Evolutionary conservation across 2,113 vertebrate species (phyloP).

Genomic region (Phaetusa simplex): DNA sequence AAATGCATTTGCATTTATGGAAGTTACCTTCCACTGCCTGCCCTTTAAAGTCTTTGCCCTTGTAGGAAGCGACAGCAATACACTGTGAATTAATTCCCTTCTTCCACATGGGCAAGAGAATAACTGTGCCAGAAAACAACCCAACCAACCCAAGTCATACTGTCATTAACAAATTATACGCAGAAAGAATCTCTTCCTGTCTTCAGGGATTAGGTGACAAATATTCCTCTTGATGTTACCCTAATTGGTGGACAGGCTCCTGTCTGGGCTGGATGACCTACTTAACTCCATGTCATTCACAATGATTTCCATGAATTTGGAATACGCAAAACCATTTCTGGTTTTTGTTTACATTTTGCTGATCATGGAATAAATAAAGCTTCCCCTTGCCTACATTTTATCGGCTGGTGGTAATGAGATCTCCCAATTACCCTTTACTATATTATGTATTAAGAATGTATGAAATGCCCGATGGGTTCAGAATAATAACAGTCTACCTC

Average conservation of each 20-base stretch:
- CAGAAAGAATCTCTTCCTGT: not conserved
- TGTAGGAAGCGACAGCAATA: not conserved
- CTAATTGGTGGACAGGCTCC: not conserved
- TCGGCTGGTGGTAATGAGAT: not conserved
- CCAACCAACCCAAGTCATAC: not conserved
- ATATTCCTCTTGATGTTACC: not conserved
- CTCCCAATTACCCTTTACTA: not conserved
- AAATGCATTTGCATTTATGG: not conserved
- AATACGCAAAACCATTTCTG: not conserved
- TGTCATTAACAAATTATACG: not conserved
- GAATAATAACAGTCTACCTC: not conserved
- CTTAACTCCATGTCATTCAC: not conserved
- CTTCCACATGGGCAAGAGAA: not conserved
- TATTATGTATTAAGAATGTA: not conserved
- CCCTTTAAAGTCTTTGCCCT: not conserved
- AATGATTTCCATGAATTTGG: not conserved
- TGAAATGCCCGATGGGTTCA: accelerated
- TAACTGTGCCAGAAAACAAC: not conserved
- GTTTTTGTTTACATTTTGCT: not conserved
- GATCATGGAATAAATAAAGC: not conserved
- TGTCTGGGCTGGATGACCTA: not conserved
- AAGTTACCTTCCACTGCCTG: not conserved
- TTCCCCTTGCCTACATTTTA: not conserved
- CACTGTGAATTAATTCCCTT: not conserved
- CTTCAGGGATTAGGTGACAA: not conserved